These are phyloP conservation scores for Clivina fossor DNA, from an alignment of 2,888 invertebrate species.

Conservation along the genomic window DNA sequence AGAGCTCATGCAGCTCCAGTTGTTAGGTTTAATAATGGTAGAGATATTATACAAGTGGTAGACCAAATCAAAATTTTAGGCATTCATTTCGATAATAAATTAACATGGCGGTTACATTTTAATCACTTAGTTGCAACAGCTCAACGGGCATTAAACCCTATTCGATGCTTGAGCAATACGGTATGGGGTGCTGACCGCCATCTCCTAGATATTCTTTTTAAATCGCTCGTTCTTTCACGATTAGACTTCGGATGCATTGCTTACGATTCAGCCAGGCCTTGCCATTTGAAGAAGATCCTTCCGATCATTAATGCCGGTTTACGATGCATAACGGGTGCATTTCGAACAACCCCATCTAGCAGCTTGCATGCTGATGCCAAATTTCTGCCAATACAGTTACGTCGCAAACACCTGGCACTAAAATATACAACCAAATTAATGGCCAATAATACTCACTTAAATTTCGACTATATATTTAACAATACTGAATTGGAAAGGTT, in stretches of 20 bases:
- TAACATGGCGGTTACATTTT: background rate
- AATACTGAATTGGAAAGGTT: no score
- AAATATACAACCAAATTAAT: background rate
- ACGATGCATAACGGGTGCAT: background rate
- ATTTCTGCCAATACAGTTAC: background rate
- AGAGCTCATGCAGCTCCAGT: background rate
- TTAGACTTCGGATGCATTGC: background rate
- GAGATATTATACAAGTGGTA: background rate
- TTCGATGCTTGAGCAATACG: background rate
- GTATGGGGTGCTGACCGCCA: no score
- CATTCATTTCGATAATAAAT: background rate
- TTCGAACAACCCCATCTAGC: background rate
- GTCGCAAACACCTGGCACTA: background rate
- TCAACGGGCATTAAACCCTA: background rate
- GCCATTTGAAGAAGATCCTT: background rate
- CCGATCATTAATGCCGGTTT: background rate
- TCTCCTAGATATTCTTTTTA: background rate
- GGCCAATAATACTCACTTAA: background rate
- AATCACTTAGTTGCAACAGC: background rate
- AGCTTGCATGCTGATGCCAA: background rate
- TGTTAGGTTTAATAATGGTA: background rate
- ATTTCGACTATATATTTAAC: background rate
- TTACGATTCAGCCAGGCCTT: background rate
- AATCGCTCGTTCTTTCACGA: background rate
- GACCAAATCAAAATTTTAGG: background rate